Percentiles rank a stretch among this genome's conserved stretches.
These are phyloP conservation scores for Peucedramus taeniatus DNA, from an alignment of 2,113 vertebrate genomes.

Conservation along the genomic window DNA sequence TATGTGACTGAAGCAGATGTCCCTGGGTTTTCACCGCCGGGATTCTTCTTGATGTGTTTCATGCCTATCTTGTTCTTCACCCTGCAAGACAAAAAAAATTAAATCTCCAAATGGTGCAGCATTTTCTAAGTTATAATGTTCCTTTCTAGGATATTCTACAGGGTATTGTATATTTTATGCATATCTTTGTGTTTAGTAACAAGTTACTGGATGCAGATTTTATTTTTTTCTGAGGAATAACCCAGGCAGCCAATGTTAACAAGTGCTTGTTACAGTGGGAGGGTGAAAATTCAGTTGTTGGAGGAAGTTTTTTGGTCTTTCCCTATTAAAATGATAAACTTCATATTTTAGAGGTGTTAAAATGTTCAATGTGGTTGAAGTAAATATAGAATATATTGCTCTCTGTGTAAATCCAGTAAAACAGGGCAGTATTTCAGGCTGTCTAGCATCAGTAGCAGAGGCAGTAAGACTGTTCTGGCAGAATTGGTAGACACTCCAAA, in stretches of 20 bases:
- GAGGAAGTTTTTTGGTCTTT: neutral
- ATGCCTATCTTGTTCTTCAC: conserved; percentile 4
- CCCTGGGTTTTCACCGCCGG: neutral
- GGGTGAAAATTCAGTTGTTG: neutral
- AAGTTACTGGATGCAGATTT: neutral
- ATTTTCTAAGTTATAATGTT: neutral
- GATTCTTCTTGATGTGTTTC: neutral
- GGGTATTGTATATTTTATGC: neutral
- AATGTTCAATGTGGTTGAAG: neutral
- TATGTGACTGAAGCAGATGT: conserved; percentile 29
- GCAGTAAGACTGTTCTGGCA: neutral
- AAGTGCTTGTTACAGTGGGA: neutral
- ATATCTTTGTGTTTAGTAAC: neutral
- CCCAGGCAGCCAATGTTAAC: neutral
- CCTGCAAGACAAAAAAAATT: neutral
- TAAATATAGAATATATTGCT: neutral
- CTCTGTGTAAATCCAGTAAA: neutral
- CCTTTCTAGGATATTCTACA: neutral
- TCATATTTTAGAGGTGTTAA: neutral
- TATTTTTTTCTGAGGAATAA: neutral
- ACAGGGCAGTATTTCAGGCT: neutral
- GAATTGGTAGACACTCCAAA: neutral
- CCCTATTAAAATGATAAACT: neutral
- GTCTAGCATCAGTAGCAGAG: neutral
- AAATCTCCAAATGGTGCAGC: neutral